These are phyloP conservation scores for Vulpes ferrilata DNA, from an alignment of 2,113 vertebrate species.

Conservation along the genomic window DNA sequence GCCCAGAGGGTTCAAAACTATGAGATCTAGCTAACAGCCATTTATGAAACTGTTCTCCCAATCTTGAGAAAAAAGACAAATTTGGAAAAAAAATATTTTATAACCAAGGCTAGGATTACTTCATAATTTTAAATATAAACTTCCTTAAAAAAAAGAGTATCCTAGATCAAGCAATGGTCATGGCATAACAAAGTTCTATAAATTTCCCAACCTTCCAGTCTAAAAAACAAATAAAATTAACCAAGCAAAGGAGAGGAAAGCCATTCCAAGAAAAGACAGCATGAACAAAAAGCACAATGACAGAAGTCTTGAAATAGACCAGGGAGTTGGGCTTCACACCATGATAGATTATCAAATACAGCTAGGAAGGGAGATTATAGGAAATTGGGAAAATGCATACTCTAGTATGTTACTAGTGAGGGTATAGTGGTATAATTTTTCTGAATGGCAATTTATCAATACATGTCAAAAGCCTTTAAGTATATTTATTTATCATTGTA, in stretches of 20 bases:
- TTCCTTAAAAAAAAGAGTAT: neutral
- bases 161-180: slow-evolving; percentile 1
- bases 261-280: slow-evolving; percentile 20
- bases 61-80: slow-evolving; percentile 20
- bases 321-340: neutral
- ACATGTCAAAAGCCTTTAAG: neutral
- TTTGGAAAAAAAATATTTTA: neutral
- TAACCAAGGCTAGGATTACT: neutral
- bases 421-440: neutral
- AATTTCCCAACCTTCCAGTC: neutral
- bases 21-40: slow-evolving; percentile 35
- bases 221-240: slow-evolving; percentile 60
- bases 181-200: neutral
- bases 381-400: neutral
- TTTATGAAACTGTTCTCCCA: slow-evolving; percentile 53
- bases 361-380: neutral
- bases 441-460: slow-evolving; percentile 6
- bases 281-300: neutral
- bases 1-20: neutral
- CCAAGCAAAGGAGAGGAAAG: neutral
- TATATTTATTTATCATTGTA: neutral
- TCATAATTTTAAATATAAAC: slow-evolving; percentile 38
- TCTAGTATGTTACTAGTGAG: neutral
- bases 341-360: neutral
- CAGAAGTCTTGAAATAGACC: slow-evolving; percentile 10